Conservation (phyloP, 2,113 vertebrate genomes). For the Osmerus eperlanus region DNA sequence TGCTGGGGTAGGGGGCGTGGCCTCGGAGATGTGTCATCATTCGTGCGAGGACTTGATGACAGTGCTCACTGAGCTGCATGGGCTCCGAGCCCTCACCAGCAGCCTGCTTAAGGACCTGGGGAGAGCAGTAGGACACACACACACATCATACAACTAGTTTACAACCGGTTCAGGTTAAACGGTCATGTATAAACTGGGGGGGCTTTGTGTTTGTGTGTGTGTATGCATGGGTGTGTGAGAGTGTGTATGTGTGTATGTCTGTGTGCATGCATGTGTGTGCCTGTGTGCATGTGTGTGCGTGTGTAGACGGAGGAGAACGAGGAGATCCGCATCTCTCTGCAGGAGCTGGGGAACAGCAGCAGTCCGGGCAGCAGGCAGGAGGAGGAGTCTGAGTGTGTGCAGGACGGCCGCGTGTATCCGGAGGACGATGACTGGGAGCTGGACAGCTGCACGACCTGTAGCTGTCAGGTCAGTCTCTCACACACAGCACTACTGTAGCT, state of each 20-base stretch:
- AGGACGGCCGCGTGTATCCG: constrained; percentile 86
- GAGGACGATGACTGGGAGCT: constrained; percentile 90
- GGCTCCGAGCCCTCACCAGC: constrained; percentile 82
- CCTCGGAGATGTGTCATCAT: constrained; percentile 78
- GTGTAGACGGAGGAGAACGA: constrained; percentile 87
- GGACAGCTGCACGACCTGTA: constrained; percentile 92
- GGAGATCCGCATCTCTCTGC: constrained; percentile 82
- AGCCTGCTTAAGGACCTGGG: constrained; percentile 84
- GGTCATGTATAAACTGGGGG: not conserved
- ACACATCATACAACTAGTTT: not conserved
- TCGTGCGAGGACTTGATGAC: constrained; percentile 87
- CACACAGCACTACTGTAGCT: not conserved
- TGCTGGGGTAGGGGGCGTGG: constrained; percentile 75
- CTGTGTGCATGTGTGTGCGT: not conserved
- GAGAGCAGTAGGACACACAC: constrained; percentile 79
- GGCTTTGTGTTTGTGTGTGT: constrained; percentile 1
- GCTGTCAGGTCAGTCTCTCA: constrained; percentile 78
- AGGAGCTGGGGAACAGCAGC: constrained; percentile 65
- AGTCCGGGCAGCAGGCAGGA: constrained; percentile 49
- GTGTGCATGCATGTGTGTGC: constrained; percentile 8
- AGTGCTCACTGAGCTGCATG: constrained; percentile 84
- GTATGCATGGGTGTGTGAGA: constrained; percentile 15
- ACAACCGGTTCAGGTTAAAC: too few species aligned
- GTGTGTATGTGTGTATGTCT: constrained; percentile 9
- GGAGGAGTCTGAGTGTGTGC: constrained; percentile 83